Conservation (phyloP, 2,797 vertebrate species). For the Spatula versicolor region DNA sequence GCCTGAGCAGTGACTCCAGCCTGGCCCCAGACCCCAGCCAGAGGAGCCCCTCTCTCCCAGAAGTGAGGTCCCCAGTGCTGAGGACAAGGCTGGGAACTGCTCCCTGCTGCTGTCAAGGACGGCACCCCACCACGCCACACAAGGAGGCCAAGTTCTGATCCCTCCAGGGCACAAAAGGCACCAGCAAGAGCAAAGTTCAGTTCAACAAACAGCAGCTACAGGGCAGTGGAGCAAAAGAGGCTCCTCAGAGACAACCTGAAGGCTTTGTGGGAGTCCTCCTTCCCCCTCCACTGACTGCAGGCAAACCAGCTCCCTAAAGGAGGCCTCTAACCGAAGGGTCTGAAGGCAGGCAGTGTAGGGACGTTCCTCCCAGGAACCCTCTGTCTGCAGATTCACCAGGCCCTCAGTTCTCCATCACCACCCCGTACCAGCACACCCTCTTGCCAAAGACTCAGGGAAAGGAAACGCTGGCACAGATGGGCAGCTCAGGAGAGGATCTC, state of each 20-base stretch:
- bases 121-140: rapidly evolving
- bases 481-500: background rate
- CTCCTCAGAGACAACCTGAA: background rate
- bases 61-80: no score
- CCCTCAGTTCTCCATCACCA: rapidly evolving
- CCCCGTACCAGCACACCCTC: background rate
- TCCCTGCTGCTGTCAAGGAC: rapidly evolving
- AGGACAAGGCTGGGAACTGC: background rate
- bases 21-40: background rate
- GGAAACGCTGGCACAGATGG: rapidly evolving
- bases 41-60: no score
- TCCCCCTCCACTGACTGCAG: background rate
- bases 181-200: background rate
- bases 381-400: background rate
- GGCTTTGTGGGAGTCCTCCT: rapidly evolving
- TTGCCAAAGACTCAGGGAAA: background rate
- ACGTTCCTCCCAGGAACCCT: background rate
- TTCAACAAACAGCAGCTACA: background rate
- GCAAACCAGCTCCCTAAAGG: background rate
- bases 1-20: background rate
- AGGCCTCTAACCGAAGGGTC: background rate
- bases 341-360: background rate
- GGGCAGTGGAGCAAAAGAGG: background rate
- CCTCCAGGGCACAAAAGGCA: background rate
- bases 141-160: background rate